Evolutionary conservation across 2,113 vertebrate species (phyloP).

Genomic region (Pipra filicauda): DNA sequence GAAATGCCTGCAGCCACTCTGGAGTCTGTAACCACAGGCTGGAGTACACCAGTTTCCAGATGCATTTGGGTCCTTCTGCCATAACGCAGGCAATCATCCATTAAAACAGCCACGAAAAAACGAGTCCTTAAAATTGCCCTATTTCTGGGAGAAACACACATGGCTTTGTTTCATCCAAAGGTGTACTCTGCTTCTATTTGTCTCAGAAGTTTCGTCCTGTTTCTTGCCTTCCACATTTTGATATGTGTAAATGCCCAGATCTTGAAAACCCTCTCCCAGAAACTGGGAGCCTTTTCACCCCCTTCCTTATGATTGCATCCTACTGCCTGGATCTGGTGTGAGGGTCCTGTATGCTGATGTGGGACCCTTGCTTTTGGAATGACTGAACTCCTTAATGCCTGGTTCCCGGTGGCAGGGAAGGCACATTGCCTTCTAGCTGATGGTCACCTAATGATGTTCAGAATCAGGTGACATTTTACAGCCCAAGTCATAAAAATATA

Average conservation of each 20-base stretch:
- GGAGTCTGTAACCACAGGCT: neutral
- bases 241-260: neutral
- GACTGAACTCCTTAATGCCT: neutral
- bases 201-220: neutral
- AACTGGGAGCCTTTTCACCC: neutral
- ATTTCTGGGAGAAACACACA: neutral
- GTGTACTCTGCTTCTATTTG: neutral
- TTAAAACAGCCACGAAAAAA: neutral
- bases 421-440: accelerated
- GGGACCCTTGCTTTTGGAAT: neutral
- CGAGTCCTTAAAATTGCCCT: neutral
- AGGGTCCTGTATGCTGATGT: neutral
- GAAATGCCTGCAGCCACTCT: neutral
- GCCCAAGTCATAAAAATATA: neutral
- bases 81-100: neutral
- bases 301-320: neutral
- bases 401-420: no score
- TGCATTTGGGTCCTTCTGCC: neutral
- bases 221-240: neutral
- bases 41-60: neutral
- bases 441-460: neutral
- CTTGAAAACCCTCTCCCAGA: neutral
- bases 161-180: neutral
- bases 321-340: neutral
- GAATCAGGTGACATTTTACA: neutral